Evolutionary conservation across 2,113 vertebrate genomes (phyloP).

Genomic region (Puma concolor): DNA sequence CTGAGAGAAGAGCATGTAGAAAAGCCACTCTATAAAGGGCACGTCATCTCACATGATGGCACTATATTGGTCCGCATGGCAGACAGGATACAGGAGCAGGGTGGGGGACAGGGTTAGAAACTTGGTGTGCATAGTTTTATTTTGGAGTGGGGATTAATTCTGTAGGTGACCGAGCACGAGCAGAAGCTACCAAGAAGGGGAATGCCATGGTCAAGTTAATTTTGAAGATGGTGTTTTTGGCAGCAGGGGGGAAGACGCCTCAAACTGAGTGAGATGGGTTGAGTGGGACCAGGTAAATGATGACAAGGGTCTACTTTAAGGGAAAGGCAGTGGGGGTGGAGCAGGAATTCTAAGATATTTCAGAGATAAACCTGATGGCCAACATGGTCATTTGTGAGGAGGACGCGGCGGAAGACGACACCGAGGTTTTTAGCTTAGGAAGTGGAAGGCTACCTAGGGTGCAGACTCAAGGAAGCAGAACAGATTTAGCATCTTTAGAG

Average conservation of each 20-base stretch:
- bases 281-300: not conserved
- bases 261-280: not conserved
- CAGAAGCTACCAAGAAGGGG: too few relatives aligned
- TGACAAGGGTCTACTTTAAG: not conserved
- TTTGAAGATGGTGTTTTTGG: not conserved
- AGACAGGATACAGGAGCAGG: rapidly evolving
- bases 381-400: not conserved
- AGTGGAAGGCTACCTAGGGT: not conserved
- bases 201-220: not conserved
- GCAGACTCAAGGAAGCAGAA: not conserved
- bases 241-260: too few relatives aligned
- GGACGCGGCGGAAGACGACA: not conserved
- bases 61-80: rapidly evolving
- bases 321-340: not conserved
- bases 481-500: not conserved
- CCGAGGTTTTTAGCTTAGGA: not conserved
- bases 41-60: rapidly evolving
- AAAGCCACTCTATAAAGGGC: not conserved
- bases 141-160: not conserved
- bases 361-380: not conserved
- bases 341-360: not conserved
- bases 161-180: not conserved
- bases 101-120: rapidly evolving
- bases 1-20: not conserved
- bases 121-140: not conserved